A percentile compares a stretch with the other conserved stretches of the same genome.
Evolutionary conservation across 2,113 vertebrate genomes (phyloP).

Genomic region (Osmerus mordax): DNA sequence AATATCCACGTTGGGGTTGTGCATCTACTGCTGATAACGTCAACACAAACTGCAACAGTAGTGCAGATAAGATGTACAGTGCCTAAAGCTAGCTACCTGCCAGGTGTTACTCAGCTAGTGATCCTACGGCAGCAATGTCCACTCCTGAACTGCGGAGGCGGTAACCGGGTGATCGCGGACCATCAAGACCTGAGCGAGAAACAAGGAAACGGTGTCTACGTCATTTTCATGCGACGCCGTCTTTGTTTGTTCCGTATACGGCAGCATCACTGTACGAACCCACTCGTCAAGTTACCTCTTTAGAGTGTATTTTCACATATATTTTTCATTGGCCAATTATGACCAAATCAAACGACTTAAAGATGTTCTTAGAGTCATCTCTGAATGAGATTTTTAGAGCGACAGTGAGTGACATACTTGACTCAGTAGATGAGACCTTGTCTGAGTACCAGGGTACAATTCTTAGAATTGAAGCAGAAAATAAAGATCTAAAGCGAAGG

Average conservation of each 20-base stretch:
- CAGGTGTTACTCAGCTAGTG: background rate
- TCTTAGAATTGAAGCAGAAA: slow-evolving; percentile 64
- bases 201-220: background rate
- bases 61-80: too few relatives aligned
- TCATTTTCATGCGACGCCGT: slow-evolving; percentile 45
- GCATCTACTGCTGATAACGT: too few relatives aligned
- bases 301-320: background rate
- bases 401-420: slow-evolving; percentile 70
- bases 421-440: slow-evolving; percentile 68
- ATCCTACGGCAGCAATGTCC: background rate
- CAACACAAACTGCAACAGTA: too few relatives aligned
- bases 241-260: slow-evolving; percentile 66
- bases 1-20: too few relatives aligned
- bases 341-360: slow-evolving; percentile 59
- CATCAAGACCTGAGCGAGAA: background rate
- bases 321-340: slow-evolving; percentile 35
- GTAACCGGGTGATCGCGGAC: background rate
- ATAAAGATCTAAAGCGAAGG: slow-evolving; percentile 63
- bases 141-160: slow-evolving; percentile 30
- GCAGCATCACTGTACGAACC: slow-evolving; percentile 31
- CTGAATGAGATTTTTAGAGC: slow-evolving; percentile 71
- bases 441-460: slow-evolving; percentile 65
- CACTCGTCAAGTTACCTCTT: slow-evolving; percentile 3
- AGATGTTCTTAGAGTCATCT: slow-evolving; percentile 64
- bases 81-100: background rate